A percentile compares a stretch with the other conserved stretches of the same genome.
phyloP scores from a whole-genome alignment of 2,113 vertebrate genomes.

The Scomber scombrus region DNA sequence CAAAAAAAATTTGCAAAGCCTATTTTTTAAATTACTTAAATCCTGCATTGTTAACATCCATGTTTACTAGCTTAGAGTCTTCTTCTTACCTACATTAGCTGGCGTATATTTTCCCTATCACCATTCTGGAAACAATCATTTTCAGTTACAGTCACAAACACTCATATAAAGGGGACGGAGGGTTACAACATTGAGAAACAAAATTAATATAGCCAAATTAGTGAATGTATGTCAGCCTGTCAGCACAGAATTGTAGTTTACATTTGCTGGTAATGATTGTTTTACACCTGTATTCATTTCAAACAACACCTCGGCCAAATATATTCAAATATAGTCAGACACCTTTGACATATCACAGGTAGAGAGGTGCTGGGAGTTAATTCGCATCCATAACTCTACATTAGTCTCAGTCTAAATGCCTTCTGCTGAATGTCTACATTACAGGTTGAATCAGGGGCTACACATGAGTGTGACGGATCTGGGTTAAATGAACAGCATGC shows the following conservation, averaged over 20 bases:
- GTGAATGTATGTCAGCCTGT: not conserved
- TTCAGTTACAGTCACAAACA: too few relatives aligned
- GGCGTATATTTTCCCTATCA: too few relatives aligned
- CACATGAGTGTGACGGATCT: conserved; percentile 73
- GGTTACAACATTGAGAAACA: too few relatives aligned
- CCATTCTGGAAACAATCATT: too few relatives aligned
- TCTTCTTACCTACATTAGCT: too few relatives aligned
- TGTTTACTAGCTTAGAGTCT: too few relatives aligned
- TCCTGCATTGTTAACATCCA: too few relatives aligned
- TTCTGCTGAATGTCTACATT: conserved; percentile 76
- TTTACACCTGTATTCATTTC: conserved; percentile 17
- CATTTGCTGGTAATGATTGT: not conserved
- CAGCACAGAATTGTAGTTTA: not conserved
- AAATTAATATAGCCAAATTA: not conserved
- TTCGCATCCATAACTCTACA: conserved; percentile 61
- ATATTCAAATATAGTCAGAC: conserved; percentile 29
- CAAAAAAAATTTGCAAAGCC: too few relatives aligned
- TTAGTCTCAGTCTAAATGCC: conserved; percentile 67
- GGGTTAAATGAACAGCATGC: conserved; percentile 75
- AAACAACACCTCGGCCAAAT: not conserved
- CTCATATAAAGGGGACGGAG: too few relatives aligned
- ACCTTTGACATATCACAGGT: conserved; percentile 56
- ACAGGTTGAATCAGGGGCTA: conserved; percentile 73
- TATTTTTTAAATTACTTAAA: too few relatives aligned
- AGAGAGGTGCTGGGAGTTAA: conserved; percentile 57